A percentile compares a stretch with the other conserved stretches of the same genome.
Conservation (phyloP, 2,888 invertebrate species). For the Melikaiella ostensackeni region DNA sequence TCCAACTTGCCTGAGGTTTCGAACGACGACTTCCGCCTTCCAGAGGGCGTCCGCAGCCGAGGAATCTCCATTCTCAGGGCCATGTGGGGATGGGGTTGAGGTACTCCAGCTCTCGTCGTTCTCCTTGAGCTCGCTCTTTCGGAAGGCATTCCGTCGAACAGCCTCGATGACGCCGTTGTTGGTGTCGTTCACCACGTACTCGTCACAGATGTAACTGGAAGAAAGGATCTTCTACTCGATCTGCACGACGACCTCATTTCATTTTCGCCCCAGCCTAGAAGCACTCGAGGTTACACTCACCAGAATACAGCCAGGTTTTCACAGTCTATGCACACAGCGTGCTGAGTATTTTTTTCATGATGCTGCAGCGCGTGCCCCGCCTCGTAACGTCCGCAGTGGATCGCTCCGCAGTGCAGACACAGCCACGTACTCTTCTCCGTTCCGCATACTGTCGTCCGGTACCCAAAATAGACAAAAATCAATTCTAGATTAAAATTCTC, state of each 20-base stretch:
- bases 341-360: conserved; percentile 81
- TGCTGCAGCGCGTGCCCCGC: conserved; percentile 88
- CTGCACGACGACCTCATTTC: conserved; percentile 35
- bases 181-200: conserved; percentile 87
- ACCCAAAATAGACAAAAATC: conserved; percentile 42
- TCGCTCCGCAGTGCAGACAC: conserved; percentile 86
- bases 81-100: conserved; percentile 65
- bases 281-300: conserved; percentile 77
- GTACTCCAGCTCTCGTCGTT: conserved; percentile 73
- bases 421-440: conserved; percentile 86
- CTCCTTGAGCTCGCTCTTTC: conserved; percentile 71
- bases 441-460: conserved; percentile 79
- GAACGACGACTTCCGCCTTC: conserved; percentile 79
- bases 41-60: conserved; percentile 74
- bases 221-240: conserved; percentile 43
- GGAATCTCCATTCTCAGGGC: conserved; percentile 67
- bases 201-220: conserved; percentile 88
- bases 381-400: conserved; percentile 88
- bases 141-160: conserved; percentile 77
- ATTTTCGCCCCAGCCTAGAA: conserved; percentile 39
- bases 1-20: conserved; percentile 78
- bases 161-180: conserved; percentile 80
- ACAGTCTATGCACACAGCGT: conserved; percentile 88
- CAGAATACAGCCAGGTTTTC: conserved; percentile 87
- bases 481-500: conserved; percentile 14